phyloP scores from a whole-genome alignment of 2,888 invertebrate genomes.

The Epinotia ramella region DNA sequence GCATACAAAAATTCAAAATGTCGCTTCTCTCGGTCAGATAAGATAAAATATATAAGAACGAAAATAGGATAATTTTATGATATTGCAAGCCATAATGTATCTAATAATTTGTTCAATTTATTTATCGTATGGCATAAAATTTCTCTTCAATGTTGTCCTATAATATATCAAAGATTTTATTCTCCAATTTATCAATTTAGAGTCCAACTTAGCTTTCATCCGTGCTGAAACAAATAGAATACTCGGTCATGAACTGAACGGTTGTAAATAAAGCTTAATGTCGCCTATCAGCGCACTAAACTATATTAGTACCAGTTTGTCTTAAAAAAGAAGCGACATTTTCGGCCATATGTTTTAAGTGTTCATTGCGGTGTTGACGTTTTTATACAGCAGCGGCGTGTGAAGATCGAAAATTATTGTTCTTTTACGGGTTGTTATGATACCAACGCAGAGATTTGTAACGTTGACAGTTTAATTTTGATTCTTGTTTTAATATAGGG shows the following conservation, averaged over 20 bases:
- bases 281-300: slow-evolving; percentile 19
- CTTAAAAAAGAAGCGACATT: slow-evolving; percentile 56
- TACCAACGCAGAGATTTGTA: slow-evolving; percentile 78
- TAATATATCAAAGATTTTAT: no score
- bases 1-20: no score
- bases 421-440: slow-evolving; percentile 72
- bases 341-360: slow-evolving; percentile 69
- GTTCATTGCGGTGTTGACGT: slow-evolving; percentile 70
- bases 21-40: no score
- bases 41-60: no score
- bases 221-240: no score
- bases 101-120: background rate
- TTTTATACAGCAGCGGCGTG: slow-evolving; percentile 73
- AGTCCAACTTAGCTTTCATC: no score
- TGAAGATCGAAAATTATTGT: slow-evolving; percentile 78
- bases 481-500: slow-evolving; percentile 38
- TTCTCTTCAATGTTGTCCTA: background rate
- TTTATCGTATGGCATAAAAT: no score
- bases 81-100: no score
- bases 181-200: no score
- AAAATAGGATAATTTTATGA: no score
- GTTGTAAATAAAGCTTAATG: slow-evolving; percentile 7
- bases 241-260: background rate
- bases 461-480: slow-evolving; percentile 70
- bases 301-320: slow-evolving; percentile 49